Evolutionary conservation across 2,113 vertebrate genomes (phyloP), one percentile per base, ranked within the genome.

Genomic region (Rhinopomastus cyanomelas): DNA sequence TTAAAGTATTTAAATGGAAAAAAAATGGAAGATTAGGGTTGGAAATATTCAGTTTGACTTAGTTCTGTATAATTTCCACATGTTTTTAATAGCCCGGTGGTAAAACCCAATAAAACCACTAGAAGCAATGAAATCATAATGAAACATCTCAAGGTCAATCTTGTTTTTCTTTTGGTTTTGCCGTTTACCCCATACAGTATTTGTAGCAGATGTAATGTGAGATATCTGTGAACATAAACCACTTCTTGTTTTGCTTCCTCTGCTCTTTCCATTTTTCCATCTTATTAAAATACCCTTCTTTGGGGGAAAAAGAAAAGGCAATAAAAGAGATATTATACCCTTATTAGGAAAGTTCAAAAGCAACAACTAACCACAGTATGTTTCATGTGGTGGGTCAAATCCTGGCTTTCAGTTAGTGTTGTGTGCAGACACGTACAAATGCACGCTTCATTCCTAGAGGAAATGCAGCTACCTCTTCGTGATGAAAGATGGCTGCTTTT

Each of bases 41-140:
- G 64, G 85, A 94, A 94, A 92, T 87, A 27, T 53, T 57, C 56
- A 9, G 29, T 82, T 93, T 94, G 56, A 78, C 67, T 90, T 81
- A 55, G 51, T 69, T 82, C 59, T 93, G n/a, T 94, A 34, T 86
- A 80, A 60, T 93, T 94, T 87, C 88, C 94, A 95, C 64, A 55
- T 95, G 92, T 73, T 95, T 95, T 92, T 90, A 95, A 93, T 93
- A 93, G 75, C 56, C 29, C 64, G 29, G 78, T 82, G 90, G 92
- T 95, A 94, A 87, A 95, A 91, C 48, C 48, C 93, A 94, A 71
- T 82, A 90, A 95, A 96, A 86, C 93, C 86, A 76, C 88, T 59
- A 94, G 90, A 76, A 91, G 81, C 90, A 91, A 81, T 96, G 95
- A 95, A 95, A 96, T 95, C 66, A 93, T 93, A 93, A 96, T 95